Evolutionary conservation across 2,888 invertebrate genomes (phyloP).

Genomic region (Ypsolopha sequella): DNA sequence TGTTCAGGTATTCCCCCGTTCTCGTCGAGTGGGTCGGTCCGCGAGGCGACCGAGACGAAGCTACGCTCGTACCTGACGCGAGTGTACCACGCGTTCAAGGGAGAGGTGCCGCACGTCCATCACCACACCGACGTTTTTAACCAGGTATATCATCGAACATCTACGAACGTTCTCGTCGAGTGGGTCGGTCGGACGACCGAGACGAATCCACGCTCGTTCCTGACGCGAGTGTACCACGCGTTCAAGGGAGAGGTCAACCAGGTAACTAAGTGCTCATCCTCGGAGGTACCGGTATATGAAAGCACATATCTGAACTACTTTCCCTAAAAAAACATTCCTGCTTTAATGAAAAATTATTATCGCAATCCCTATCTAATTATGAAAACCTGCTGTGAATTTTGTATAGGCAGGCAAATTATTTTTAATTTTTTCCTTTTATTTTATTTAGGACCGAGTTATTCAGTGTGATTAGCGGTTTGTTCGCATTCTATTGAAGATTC

Average conservation of each 20-base stretch:
- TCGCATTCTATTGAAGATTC: no score
- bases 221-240: slow-evolving; percentile 89
- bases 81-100: slow-evolving; percentile 91
- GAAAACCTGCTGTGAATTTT: no score
- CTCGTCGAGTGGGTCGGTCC: slow-evolving; percentile 82
- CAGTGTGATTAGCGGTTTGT: no score
- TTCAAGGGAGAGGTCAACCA: slow-evolving; percentile 86
- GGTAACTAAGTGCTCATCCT: no score
- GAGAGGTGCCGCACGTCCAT: slow-evolving; percentile 81
- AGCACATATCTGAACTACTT: no score
- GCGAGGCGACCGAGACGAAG: slow-evolving; percentile 79
- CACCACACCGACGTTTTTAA: slow-evolving; percentile 45
- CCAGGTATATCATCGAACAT: slow-evolving; percentile 33
- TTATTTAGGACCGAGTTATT: no score
- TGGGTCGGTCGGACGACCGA: slow-evolving; percentile 83
- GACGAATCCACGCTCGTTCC: slow-evolving; percentile 83
- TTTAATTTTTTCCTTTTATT: no score
- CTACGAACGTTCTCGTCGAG: slow-evolving; percentile 80
- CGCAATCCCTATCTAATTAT: no score
- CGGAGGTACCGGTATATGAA: no score
- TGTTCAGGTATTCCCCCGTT: slow-evolving; percentile 69
- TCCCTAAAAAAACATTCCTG: no score
- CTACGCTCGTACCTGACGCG: slow-evolving; percentile 89
- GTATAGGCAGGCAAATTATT: no score
- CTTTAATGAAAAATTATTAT: no score